Evolutionary conservation across 53 echinoderm and acorn worm species (phyloP).

Genomic region (Echinarachnius parma): DNA sequence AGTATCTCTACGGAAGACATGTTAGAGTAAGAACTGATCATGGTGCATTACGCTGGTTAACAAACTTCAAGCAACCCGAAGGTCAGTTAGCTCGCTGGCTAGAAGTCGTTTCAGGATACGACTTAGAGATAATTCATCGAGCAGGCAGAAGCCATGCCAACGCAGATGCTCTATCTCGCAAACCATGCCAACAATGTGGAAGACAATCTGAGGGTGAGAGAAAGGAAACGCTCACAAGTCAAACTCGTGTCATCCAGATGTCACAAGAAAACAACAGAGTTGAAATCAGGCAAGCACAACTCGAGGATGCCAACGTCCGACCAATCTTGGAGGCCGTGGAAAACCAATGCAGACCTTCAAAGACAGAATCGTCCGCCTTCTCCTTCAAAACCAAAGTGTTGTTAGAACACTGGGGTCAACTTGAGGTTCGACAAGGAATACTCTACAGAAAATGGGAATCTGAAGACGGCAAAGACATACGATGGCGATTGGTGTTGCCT

Average conservation of each 20-base stretch:
- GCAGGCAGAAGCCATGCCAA: conserved; percentile 34
- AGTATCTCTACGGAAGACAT: conserved; percentile 39
- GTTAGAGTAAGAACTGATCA: conserved; percentile 45
- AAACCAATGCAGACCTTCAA: conserved; percentile 20
- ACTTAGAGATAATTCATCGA: conserved; percentile 28
- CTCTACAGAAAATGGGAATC: conserved; percentile 60
- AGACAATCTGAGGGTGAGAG: background rate
- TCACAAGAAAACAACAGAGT: background rate
- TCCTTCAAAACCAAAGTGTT: conserved; percentile 29
- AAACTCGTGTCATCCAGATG: background rate
- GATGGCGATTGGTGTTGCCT: conserved; percentile 56
- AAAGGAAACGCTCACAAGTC: background rate
- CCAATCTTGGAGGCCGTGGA: conserved; percentile 30
- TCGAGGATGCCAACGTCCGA: conserved; percentile 20
- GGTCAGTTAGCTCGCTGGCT: conserved; percentile 50
- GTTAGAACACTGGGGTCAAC: conserved; percentile 56
- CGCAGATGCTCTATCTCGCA: conserved; percentile 41
- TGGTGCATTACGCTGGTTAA: conserved; percentile 44
- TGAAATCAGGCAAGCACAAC: conserved; percentile 22
- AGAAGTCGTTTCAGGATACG: conserved; percentile 19
- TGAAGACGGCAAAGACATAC: conserved; percentile 13
- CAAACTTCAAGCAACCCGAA: conserved; percentile 47
- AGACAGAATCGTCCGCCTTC: conserved; percentile 9
- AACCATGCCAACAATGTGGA: conserved; percentile 31
- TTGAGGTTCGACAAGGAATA: conserved; percentile 22